phyloP scores from a whole-genome alignment of 2,888 invertebrate species.

The Tenthredo amoena region DNA sequence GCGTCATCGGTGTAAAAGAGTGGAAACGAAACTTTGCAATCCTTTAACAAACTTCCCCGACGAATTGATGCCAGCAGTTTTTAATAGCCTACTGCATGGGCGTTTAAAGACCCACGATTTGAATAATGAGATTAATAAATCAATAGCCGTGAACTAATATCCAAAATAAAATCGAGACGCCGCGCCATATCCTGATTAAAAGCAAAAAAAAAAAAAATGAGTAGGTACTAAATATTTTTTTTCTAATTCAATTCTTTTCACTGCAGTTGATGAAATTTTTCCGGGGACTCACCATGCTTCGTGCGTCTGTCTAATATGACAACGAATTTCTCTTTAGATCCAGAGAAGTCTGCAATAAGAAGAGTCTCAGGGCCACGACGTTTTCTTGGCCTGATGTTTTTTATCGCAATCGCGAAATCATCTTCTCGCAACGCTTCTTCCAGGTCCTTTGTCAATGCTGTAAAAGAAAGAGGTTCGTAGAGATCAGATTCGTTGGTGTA shows the following conservation, averaged over 20 bases:
- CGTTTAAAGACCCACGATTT: slow-evolving; percentile 1
- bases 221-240: neutral
- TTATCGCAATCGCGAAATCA: slow-evolving; percentile 79
- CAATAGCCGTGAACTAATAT: neutral
- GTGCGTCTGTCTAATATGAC: slow-evolving; percentile 80
- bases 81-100: neutral
- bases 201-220: neutral
- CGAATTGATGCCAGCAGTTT: neutral
- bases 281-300: slow-evolving; percentile 79
- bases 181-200: neutral
- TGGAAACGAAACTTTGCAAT: neutral
- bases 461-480: slow-evolving; percentile 62
- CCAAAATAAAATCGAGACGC: neutral
- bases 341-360: slow-evolving; percentile 80
- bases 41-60: neutral
- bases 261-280: neutral
- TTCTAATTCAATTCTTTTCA: neutral
- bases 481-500: neutral
- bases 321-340: slow-evolving; percentile 80
- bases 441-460: slow-evolving; percentile 79
- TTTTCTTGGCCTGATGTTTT: slow-evolving; percentile 79
- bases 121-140: slow-evolving; percentile 2
- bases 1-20: neutral
- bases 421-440: slow-evolving; percentile 80
- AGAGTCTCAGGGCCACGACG: slow-evolving; percentile 80